phyloP scores from a whole-genome alignment of 2,888 invertebrate species.

The Frankliniella intonsa region DNA sequence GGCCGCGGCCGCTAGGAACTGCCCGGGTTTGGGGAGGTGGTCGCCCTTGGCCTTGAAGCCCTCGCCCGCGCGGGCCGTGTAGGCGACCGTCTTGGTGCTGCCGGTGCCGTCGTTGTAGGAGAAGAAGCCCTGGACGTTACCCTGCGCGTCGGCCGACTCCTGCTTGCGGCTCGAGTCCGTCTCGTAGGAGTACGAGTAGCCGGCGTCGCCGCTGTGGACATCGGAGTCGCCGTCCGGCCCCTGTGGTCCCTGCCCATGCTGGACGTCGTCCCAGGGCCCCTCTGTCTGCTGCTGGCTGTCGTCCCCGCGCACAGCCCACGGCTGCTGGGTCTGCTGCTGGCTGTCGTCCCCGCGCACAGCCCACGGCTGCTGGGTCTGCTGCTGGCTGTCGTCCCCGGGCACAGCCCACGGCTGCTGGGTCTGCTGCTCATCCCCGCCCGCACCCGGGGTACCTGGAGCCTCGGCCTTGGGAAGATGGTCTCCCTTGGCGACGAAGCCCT shows the following conservation, averaged over 20 bases:
- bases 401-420: background rate
- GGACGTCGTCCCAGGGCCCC: background rate
- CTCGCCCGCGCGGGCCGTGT: conserved; percentile 37
- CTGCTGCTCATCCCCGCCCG: background rate
- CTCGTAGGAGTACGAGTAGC: conserved; percentile 63
- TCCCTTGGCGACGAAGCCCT: conserved; percentile 39
- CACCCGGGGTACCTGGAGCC: background rate
- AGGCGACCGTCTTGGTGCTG: conserved; percentile 35
- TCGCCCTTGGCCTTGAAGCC: conserved; percentile 36
- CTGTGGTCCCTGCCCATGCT: background rate
- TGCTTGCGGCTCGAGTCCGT: conserved; percentile 60
- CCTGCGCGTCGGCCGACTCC: conserved; percentile 59
- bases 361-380: background rate
- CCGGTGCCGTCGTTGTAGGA: conserved; percentile 39
- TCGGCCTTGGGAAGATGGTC: conserved; percentile 38
- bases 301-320: background rate
- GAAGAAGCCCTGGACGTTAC: conserved; percentile 49
- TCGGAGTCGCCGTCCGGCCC: background rate
- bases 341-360: background rate
- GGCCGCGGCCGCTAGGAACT: conserved; percentile 13
- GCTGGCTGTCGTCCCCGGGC: background rate
- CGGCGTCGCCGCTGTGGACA: conserved; percentile 52
- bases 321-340: background rate
- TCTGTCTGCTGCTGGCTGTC: background rate
- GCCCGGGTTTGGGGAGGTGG: background rate